Evolutionary conservation across 2,797 vertebrate species (phyloP).

Genomic region (Smutsia temminckii): DNA sequence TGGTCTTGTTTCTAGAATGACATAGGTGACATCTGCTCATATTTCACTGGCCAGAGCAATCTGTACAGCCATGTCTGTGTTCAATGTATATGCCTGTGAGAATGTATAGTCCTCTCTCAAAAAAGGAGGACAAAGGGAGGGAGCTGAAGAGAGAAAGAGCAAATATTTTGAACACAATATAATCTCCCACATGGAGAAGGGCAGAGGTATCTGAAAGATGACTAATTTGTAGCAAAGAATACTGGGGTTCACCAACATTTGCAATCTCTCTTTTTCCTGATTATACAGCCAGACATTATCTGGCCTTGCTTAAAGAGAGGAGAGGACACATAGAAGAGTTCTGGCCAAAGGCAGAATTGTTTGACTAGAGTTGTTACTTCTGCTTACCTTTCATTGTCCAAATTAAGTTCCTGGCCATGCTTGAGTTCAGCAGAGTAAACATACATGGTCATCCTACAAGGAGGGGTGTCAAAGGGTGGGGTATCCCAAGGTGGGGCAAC

Average conservation of each 20-base stretch:
- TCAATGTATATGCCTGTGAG: background rate
- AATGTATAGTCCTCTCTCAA: background rate
- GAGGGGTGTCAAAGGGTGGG: background rate
- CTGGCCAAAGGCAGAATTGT: background rate
- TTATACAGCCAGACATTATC: background rate
- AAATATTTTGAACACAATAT: background rate
- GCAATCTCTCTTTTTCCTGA: background rate
- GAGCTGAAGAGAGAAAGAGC: background rate
- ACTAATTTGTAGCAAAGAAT: background rate
- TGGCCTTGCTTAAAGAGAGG: background rate
- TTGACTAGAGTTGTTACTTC: background rate
- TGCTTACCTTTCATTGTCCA: background rate
- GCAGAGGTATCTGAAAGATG: background rate
- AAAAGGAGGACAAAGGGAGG: background rate
- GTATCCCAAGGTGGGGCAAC: background rate
- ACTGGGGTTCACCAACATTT: background rate
- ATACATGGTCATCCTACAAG: background rate
- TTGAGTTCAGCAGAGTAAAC: background rate
- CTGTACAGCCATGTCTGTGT: background rate
- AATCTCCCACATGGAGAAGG: background rate
- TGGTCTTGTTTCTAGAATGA: background rate
- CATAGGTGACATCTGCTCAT: background rate
- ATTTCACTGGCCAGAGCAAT: background rate
- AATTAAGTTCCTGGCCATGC: background rate
- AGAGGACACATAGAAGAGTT: background rate